Evolutionary conservation across 2,797 vertebrate species (phyloP).

Genomic region (Gallinago solitaria): DNA sequence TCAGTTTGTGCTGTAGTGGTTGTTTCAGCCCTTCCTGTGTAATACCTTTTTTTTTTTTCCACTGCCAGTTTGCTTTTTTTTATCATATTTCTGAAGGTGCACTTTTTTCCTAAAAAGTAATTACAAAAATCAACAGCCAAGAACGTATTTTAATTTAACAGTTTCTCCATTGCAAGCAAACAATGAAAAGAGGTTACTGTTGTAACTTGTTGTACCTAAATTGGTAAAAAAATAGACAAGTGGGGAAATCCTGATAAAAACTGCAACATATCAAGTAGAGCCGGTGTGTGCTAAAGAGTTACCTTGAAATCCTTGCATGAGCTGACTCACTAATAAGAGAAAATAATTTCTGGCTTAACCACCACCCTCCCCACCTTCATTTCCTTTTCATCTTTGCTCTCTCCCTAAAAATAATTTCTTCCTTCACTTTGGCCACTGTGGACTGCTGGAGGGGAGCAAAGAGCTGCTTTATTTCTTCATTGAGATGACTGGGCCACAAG

Average conservation of each 20-base stretch:
- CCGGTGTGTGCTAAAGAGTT: not conserved
- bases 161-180: not conserved
- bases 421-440: not conserved
- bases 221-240: not conserved
- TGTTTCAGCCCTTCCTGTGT: not conserved
- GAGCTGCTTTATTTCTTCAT: not conserved
- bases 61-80: not conserved
- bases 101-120: not conserved
- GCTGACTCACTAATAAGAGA: not conserved
- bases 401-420: not conserved
- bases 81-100: not conserved
- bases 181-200: not conserved
- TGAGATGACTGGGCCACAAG: not conserved
- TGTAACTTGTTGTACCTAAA: not conserved
- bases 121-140: not conserved
- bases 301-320: not conserved
- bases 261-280: not conserved
- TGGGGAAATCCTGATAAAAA: not conserved
- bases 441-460: not conserved
- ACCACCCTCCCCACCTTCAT: not conserved
- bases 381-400: not conserved
- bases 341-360: not conserved
- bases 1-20: not conserved
- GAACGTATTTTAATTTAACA: not conserved
- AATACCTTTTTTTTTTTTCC: not conserved